These are phyloP conservation scores for Lycodopsis pacificus DNA, from an alignment of 2,797 vertebrate species.

Conservation along the genomic window DNA sequence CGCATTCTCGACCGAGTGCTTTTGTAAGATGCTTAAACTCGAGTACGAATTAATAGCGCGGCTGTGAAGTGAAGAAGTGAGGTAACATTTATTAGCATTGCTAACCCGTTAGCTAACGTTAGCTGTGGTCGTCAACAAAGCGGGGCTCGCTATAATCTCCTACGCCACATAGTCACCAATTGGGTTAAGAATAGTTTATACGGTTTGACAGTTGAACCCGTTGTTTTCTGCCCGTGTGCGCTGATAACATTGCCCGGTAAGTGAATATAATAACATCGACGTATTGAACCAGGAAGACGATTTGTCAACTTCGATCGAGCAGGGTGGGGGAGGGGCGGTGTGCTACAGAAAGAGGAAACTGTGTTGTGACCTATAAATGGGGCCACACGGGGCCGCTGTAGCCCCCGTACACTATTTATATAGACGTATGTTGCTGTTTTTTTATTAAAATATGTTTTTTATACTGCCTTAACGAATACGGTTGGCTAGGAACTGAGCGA, in stretches of 20 bases:
- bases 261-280: slow-evolving; percentile 32
- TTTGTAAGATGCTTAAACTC: slow-evolving; percentile 62
- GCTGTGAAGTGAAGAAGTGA: slow-evolving; percentile 25
- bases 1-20: slow-evolving; percentile 79
- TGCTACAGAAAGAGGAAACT: slow-evolving; percentile 22
- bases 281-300: slow-evolving; percentile 69
- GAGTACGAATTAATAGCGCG: slow-evolving; percentile 45
- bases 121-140: slow-evolving; percentile 61
- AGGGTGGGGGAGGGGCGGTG: slow-evolving; percentile 74
- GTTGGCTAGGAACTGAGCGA: no score
- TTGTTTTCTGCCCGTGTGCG: background rate
- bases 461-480: accelerated
- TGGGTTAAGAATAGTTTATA: background rate
- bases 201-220: background rate
- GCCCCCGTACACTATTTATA: background rate
- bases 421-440: background rate
- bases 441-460: background rate
- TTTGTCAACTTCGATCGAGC: slow-evolving; percentile 38
- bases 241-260: slow-evolving; percentile 55
- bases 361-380: slow-evolving; percentile 18
- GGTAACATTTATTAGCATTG: background rate
- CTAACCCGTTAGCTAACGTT: slow-evolving; percentile 50
- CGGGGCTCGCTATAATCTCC: slow-evolving; percentile 21
- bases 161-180: background rate
- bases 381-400: slow-evolving; percentile 59